These are phyloP conservation scores for Tetragonula clypearis DNA, from an alignment of 1,140 invertebrate genomes.

Conservation along the genomic window DNA sequence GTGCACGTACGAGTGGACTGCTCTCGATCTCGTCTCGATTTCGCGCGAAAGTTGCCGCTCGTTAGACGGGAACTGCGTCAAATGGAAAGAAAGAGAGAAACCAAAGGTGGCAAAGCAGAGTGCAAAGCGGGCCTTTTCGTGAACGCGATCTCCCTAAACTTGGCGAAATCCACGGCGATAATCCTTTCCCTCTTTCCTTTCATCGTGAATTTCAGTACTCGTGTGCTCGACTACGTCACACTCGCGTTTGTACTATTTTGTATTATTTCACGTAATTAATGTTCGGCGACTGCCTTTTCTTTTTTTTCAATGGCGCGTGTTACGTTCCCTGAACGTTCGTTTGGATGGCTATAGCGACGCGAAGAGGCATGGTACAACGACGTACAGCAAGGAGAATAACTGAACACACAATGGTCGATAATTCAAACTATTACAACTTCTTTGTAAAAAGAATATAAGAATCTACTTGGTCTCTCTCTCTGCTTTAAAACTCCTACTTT, in stretches of 20 bases:
- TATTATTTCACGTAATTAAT: constrained; percentile 47
- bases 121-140: constrained; percentile 22
- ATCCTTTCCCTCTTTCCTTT: constrained; percentile 4
- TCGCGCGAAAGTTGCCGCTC: not conserved
- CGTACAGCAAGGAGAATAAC: too few relatives aligned
- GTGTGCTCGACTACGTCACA: constrained; percentile 35
- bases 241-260: constrained; percentile 38
- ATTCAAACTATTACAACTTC: too few relatives aligned
- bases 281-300: not conserved
- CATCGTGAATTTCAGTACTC: constrained; percentile 70
- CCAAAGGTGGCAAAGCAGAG: not conserved
- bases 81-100: not conserved
- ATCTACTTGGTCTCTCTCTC: too few relatives aligned
- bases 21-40: not conserved
- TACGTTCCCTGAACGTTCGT: not conserved
- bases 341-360: not conserved
- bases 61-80: not conserved
- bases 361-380: not conserved
- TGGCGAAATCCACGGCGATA: not conserved
- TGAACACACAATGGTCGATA: not conserved
- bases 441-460: too few relatives aligned
- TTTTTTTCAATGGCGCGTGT: not conserved
- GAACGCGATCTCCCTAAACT: constrained; percentile 31
- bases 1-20: not conserved
- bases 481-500: not conserved